Evolutionary conservation across 2,888 invertebrate genomes (phyloP), one percentile per base, ranked within the genome.

Genomic region (Cepaea hortensis): DNA sequence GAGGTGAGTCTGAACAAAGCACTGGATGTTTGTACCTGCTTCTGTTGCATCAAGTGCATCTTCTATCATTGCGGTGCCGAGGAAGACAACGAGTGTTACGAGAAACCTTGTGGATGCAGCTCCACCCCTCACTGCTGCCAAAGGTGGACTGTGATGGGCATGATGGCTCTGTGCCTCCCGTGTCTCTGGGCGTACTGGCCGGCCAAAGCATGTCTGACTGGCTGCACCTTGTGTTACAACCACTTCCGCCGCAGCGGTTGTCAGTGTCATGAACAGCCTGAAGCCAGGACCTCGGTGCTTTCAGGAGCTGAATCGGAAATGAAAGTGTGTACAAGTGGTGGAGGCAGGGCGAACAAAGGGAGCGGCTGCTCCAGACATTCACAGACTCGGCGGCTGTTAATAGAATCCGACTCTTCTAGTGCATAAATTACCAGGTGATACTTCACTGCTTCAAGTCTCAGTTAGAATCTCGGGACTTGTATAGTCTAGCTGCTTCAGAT

Each of bases 181-280:
- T 98, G 98, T 95, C 96, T 98, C 92, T 96, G 97, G 95, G 97
- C 97, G 95, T 98, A 98, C 95, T 98, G 98, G 97, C 98, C 98
- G 90, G 96, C 98, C 95, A 96, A 97, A 91, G 97, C 96, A 77
- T 96, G 96, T 93, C 95, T 96, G 80, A 95, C 95, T 84, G 93
- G 96, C 61, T 96, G 95, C 95, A 96, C 96, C 94, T 95, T 95
- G 92, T 96, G 96, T 94, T 97, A 97, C 94, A 96, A 96, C 91
- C 96, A 97, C 93, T 98, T 97, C 95, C 97, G 97, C 90, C 96
- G 96, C 95, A 96, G 97, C 93, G 98, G 98, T 90, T 98, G 98
- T 95, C 96, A 97, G 93, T 98, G 98, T 90, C 87, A 90, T 46
- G 82, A 77, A 46, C 84, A 80, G 55, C 81, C 65, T 62, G 11